Evolutionary conservation across 2,888 invertebrate species (phyloP).

Genomic region (Vesta saturnalis): DNA sequence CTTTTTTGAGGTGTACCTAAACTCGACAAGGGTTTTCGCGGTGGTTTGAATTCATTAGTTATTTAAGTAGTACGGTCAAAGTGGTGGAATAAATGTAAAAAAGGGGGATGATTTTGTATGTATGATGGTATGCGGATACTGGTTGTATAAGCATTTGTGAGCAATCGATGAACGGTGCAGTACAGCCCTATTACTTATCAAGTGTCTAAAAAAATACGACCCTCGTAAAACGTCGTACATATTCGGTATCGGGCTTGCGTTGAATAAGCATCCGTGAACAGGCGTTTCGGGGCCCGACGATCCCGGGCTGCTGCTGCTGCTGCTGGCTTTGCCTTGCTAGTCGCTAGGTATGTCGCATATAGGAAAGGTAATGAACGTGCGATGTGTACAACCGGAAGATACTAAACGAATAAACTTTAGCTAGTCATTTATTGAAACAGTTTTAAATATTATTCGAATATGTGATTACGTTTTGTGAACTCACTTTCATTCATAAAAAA

Average conservation of each 20-base stretch:
- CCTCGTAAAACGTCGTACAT: constrained; percentile 44
- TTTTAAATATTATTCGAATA: background rate
- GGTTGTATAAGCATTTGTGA: constrained; percentile 9
- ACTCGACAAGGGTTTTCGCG: background rate
- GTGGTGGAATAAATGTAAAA: background rate
- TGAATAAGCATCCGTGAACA: constrained; percentile 46
- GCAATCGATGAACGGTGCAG: constrained; percentile 39
- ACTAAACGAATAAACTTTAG: background rate
- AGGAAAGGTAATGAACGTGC: constrained; percentile 1
- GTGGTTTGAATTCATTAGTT: background rate
- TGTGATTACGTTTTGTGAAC: constrained; percentile 14
- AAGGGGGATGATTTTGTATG: background rate
- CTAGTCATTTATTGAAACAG: background rate
- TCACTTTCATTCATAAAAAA: constrained; percentile 17
- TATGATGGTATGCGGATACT: constrained; percentile 11
- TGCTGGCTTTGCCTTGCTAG: constrained; percentile 47
- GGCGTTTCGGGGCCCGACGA: constrained; percentile 42
- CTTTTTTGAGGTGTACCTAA: background rate
- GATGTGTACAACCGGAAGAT: background rate
- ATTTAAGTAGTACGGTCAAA: constrained; percentile 2
- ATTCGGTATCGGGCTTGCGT: constrained; percentile 47
- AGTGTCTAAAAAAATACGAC: constrained; percentile 36
- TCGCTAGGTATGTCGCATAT: constrained; percentile 26
- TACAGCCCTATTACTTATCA: constrained; percentile 38
- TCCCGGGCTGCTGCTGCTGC: constrained; percentile 42